A percentile compares a stretch with the other conserved stretches of the same genome.
These are phyloP conservation scores for Cecidostiba fungosa DNA, from an alignment of 2,888 invertebrate genomes.

Conservation along the genomic window DNA sequence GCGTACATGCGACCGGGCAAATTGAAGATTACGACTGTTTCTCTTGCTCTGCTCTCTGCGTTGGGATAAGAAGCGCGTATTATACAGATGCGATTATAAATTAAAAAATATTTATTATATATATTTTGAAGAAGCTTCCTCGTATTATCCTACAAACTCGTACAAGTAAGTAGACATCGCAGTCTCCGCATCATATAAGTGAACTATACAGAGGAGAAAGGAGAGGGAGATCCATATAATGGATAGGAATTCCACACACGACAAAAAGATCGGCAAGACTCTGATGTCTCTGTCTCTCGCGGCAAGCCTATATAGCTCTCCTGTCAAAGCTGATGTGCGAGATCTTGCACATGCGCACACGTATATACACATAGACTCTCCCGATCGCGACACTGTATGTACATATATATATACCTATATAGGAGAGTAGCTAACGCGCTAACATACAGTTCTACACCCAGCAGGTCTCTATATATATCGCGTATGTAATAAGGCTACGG, in stretches of 20 bases:
- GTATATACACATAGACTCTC: neutral
- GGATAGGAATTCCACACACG: neutral
- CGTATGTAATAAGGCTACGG: conserved; percentile 24
- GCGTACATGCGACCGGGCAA: neutral
- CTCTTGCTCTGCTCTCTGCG: neutral
- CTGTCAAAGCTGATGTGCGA: conserved; percentile 40
- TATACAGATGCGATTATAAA: neutral
- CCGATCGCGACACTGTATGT: neutral
- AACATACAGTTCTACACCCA: neutral
- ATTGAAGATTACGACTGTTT: conserved; percentile 3
- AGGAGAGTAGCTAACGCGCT: conserved; percentile 9
- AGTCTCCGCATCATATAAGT: neutral
- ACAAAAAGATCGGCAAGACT: conserved; percentile 17
- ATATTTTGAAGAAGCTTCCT: neutral
- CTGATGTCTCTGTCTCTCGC: neutral
- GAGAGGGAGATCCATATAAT: conserved; percentile 12
- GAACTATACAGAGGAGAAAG: neutral
- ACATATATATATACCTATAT: neutral
- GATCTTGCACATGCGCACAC: conserved; percentile 9
- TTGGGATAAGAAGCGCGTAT: neutral
- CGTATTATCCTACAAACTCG: neutral
- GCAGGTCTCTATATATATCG: neutral
- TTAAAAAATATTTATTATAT: too few relatives aligned
- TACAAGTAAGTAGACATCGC: neutral
- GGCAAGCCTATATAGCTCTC: neutral